A percentile compares a stretch with the other conserved stretches of the same genome.
phyloP scores from a whole-genome alignment of 2,888 invertebrate species.

The Ectemnius cavifrons region DNA sequence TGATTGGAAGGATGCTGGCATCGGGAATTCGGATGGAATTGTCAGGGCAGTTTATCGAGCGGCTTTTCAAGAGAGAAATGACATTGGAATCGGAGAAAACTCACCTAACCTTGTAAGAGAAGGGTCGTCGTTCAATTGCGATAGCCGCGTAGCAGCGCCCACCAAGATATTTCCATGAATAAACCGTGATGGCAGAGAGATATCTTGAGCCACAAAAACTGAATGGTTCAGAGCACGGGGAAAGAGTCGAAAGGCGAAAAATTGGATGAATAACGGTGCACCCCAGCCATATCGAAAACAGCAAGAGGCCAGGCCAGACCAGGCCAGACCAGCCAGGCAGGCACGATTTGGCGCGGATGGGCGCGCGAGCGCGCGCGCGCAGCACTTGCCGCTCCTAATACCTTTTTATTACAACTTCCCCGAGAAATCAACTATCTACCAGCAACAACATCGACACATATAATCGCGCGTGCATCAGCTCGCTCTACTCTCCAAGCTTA shows the following conservation, averaged over 20 bases:
- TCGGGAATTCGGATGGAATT: too few relatives aligned
- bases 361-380: conserved; percentile 14
- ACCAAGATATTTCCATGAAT: conserved; percentile 39
- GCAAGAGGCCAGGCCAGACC: conserved; percentile 9
- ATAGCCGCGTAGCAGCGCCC: conserved; percentile 25
- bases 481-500: too few relatives aligned
- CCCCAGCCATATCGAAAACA: conserved; percentile 48
- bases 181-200: conserved; percentile 9
- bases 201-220: conserved; percentile 2
- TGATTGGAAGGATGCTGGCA: too few relatives aligned
- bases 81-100: conserved; percentile 14
- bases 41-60: too few relatives aligned
- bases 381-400: conserved; percentile 1
- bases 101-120: conserved; percentile 58
- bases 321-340: neutral
- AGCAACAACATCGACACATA: too few relatives aligned
- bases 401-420: too few relatives aligned
- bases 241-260: conserved; percentile 29
- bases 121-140: conserved; percentile 31
- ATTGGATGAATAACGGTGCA: conserved; percentile 52
- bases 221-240: conserved; percentile 17
- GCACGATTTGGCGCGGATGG: conserved; percentile 35
- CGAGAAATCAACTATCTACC: too few relatives aligned
- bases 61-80: too few relatives aligned
- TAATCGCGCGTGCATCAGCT: too few relatives aligned